Evolutionary conservation across 2,113 vertebrate species (phyloP).

Genomic region (Anser cygnoides): DNA sequence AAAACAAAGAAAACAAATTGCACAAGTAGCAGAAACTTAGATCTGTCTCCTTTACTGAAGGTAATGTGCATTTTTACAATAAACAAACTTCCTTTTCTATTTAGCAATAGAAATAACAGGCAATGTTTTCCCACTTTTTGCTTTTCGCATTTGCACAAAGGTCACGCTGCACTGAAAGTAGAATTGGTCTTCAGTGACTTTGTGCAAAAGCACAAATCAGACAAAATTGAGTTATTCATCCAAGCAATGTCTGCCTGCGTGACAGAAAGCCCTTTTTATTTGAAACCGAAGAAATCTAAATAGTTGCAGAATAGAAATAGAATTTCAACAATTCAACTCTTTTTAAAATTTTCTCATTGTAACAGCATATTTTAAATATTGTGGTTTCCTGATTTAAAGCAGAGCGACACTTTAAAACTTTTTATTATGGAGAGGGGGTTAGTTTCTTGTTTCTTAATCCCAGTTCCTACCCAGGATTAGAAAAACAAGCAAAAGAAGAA

Average conservation of each 20-base stretch:
- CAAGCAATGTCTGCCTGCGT: not conserved
- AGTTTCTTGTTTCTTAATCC: not conserved
- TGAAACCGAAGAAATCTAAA: not conserved
- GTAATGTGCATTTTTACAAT: not conserved
- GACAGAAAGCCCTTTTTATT: too few relatives aligned
- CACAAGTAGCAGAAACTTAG: not conserved
- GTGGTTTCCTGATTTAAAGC: too few relatives aligned
- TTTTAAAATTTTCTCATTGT: fast-evolving
- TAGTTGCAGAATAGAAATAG: not conserved
- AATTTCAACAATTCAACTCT: not conserved
- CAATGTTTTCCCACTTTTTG: too few relatives aligned
- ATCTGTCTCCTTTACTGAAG: not conserved
- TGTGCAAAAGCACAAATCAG: not conserved
- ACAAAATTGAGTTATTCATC: not conserved
- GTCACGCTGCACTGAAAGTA: fast-evolving
- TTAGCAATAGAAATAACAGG: not conserved
- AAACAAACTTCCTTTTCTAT: not conserved
- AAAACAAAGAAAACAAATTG: not conserved
- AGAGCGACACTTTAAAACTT: not conserved
- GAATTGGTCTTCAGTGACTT: not conserved
- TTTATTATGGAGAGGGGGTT: not conserved
- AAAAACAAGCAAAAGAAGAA: not conserved
- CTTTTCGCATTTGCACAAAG: fast-evolving
- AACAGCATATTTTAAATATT: not conserved
- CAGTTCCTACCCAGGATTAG: not conserved